A percentile compares a stretch with the other conserved stretches of the same genome.
These are phyloP conservation scores for Sphaerophoria taeniata DNA, from an alignment of 2,888 invertebrate species.

Conservation along the genomic window DNA sequence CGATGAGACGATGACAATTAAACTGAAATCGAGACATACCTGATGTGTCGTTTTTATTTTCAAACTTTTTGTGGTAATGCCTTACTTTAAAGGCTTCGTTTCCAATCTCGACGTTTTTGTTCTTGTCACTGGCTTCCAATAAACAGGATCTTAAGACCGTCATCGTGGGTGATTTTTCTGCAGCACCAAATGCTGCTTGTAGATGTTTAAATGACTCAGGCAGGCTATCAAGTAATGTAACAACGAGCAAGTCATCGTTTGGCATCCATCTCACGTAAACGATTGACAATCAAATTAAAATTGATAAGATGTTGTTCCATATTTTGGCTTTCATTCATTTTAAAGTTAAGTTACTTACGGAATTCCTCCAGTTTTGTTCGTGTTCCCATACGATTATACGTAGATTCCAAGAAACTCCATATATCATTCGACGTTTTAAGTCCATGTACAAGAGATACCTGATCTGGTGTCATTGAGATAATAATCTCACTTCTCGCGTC, in stretches of 20 bases:
- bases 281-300: slow-evolving; percentile 25
- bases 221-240: slow-evolving; percentile 34
- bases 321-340: too few relatives aligned
- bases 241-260: slow-evolving; percentile 36
- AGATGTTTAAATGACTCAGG: slow-evolving; percentile 14
- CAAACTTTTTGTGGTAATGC: not conserved
- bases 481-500: too few relatives aligned
- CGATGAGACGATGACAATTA: not conserved
- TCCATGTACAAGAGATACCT: too few relatives aligned
- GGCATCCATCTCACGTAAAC: slow-evolving; percentile 41
- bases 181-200: slow-evolving; percentile 1
- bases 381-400: too few relatives aligned
- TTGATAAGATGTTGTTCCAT: slow-evolving; percentile 24
- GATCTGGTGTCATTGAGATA: too few relatives aligned
- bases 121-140: slow-evolving; percentile 4
- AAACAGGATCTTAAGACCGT: not conserved
- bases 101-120: not conserved
- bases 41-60: not conserved
- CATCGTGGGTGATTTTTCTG: not conserved
- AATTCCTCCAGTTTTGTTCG: too few relatives aligned
- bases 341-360: too few relatives aligned
- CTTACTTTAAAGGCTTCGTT: not conserved
- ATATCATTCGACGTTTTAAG: too few relatives aligned
- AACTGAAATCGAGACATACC: not conserved
- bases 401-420: too few relatives aligned